phyloP scores from a whole-genome alignment of 1,140 invertebrate species.

The Drosophila biarmipes region DNA sequence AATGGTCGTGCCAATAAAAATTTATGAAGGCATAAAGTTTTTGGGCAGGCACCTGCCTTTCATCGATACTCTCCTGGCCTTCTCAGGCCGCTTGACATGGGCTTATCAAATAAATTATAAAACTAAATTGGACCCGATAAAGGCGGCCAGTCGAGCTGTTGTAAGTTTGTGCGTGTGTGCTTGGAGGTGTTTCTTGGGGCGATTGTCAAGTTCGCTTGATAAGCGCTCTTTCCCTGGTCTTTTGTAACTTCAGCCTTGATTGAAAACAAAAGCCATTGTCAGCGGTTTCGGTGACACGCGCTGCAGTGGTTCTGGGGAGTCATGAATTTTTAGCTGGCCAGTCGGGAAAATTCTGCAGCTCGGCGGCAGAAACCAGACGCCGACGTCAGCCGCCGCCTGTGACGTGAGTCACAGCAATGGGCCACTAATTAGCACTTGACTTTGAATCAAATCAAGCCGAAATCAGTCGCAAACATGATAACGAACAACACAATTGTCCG shows the following conservation, averaged over 20 bases:
- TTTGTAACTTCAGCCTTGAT: slow-evolving; percentile 44
- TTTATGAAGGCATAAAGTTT: slow-evolving; percentile 68
- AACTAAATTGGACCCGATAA: slow-evolving; percentile 65
- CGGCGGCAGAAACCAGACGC: slow-evolving; percentile 43
- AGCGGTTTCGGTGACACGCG: slow-evolving; percentile 19
- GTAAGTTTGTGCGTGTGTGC: slow-evolving; percentile 49
- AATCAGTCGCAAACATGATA: slow-evolving; percentile 71
- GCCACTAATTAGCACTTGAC: slow-evolving; percentile 73
- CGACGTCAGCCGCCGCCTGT: slow-evolving; percentile 27
- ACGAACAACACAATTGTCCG: slow-evolving; percentile 36
- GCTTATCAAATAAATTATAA: slow-evolving; percentile 70
- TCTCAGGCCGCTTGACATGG: slow-evolving; percentile 64
- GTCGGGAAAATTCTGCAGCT: slow-evolving; percentile 64
- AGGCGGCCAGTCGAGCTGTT: slow-evolving; percentile 25
- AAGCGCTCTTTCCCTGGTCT: slow-evolving; percentile 47
- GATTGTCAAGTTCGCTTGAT: slow-evolving; percentile 64
- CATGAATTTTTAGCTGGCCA: slow-evolving; percentile 16
- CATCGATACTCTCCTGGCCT: slow-evolving; percentile 20
- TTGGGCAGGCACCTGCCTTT: slow-evolving; percentile 27
- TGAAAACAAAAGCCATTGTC: slow-evolving; percentile 47
- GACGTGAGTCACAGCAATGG: slow-evolving; percentile 62
- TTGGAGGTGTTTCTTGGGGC: slow-evolving; percentile 11
- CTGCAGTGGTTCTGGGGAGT: neutral
- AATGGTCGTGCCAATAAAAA: slow-evolving; percentile 65
- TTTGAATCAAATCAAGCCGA: slow-evolving; percentile 75